phyloP scores from a whole-genome alignment of 2,113 vertebrate genomes.

The Thamnaconus septentrionalis region DNA sequence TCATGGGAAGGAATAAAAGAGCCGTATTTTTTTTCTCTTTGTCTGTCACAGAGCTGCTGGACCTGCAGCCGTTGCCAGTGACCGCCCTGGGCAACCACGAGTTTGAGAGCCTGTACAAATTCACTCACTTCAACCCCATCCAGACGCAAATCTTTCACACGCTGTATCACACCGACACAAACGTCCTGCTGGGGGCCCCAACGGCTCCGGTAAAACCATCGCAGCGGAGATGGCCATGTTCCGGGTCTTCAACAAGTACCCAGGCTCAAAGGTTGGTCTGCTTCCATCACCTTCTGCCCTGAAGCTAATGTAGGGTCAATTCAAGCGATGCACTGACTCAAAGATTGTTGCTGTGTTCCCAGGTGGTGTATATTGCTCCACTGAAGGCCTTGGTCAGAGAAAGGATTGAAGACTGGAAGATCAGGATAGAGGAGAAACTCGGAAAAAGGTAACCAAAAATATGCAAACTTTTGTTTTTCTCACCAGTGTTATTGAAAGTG shows the following conservation, averaged over 20 bases:
- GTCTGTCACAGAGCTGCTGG: slow-evolving; percentile 85
- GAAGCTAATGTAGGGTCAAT: too few species aligned
- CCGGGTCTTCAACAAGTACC: slow-evolving; percentile 93
- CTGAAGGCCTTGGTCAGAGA: slow-evolving; percentile 95
- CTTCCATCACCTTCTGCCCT: neutral
- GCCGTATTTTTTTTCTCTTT: neutral
- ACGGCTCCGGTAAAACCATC: slow-evolving; percentile 97
- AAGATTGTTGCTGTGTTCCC: slow-evolving; percentile 1
- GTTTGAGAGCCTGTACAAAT: slow-evolving; percentile 92
- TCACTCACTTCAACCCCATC: slow-evolving; percentile 97
- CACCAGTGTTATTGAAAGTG: too few species aligned
- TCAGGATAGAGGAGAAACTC: slow-evolving; percentile 94
- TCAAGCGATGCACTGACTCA: too few species aligned
- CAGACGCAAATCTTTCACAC: slow-evolving; percentile 99
- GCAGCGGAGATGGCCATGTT: slow-evolving; percentile 98
- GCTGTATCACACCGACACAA: slow-evolving; percentile 93
- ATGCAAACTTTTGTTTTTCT: too few species aligned
- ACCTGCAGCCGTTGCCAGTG: slow-evolving; percentile 92
- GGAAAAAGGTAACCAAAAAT: slow-evolving; percentile 87
- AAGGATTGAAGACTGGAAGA: slow-evolving; percentile 97
- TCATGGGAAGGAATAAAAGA: too few species aligned
- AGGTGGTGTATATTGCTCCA: slow-evolving; percentile 98
- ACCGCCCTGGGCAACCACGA: slow-evolving; percentile 84
- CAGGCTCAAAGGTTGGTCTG: slow-evolving; percentile 84
- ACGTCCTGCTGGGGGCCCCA: slow-evolving; percentile 94